Evolutionary conservation across 1,140 invertebrate genomes (phyloP).

Genomic region (Apis cerana): DNA sequence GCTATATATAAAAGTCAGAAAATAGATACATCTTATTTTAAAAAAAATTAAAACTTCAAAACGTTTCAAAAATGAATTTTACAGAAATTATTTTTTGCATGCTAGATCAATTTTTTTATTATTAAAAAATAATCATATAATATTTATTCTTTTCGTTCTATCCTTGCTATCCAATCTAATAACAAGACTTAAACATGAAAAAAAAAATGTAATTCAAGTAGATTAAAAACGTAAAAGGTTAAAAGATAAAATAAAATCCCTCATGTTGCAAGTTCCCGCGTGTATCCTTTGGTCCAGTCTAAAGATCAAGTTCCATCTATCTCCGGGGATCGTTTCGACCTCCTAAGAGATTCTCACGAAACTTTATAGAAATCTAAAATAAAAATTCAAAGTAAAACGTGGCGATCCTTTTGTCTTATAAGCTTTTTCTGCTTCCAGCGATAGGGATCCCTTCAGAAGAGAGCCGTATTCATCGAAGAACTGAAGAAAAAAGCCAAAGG

Average conservation of each 20-base stretch:
- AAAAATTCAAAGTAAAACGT: neutral
- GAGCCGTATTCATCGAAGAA: neutral
- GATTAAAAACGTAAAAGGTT: neutral
- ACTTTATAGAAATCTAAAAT: too few relatives aligned
- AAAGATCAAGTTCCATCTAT: constrained; percentile 29
- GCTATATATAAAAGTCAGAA: too few relatives aligned
- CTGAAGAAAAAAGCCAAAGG: neutral
- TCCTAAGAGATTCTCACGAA: constrained; percentile 22
- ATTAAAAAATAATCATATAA: too few relatives aligned
- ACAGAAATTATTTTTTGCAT: too few relatives aligned
- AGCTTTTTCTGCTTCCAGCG: constrained; percentile 8
- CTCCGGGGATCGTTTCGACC: neutral
- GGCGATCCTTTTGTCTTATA: neutral
- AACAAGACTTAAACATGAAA: neutral
- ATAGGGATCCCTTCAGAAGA: too few relatives aligned
- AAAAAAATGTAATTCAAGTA: neutral
- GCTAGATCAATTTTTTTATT: too few relatives aligned
- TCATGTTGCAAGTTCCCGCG: constrained; percentile 29
- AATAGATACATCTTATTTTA: too few relatives aligned
- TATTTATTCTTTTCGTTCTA: too few relatives aligned
- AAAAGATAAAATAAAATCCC: neutral
- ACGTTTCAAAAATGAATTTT: too few relatives aligned
- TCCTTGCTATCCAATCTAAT: too few relatives aligned
- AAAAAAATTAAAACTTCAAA: too few relatives aligned
- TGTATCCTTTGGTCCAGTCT: constrained; percentile 22